A percentile compares a stretch with the other conserved stretches of the same genome.
These are phyloP conservation scores for Ploceus nigricollis DNA, from an alignment of 2,113 vertebrate species.

Conservation along the genomic window DNA sequence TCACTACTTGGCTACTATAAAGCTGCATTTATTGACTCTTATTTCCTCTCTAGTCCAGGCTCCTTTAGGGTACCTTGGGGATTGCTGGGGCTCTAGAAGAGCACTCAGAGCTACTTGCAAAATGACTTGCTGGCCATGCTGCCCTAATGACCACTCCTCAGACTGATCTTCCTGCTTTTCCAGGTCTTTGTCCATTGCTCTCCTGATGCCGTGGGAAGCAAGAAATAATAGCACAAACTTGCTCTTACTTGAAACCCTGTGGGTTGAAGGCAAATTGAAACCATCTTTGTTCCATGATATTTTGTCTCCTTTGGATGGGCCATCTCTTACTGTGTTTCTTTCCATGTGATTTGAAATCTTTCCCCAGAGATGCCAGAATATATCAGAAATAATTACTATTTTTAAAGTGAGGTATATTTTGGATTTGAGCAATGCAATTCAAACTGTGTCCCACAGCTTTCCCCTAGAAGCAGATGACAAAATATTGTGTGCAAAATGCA, in stretches of 20 bases:
- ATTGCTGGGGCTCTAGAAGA: background rate
- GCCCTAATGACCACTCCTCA: background rate
- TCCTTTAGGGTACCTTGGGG: background rate
- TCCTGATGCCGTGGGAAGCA: background rate
- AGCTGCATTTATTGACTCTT: background rate
- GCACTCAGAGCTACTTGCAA: background rate
- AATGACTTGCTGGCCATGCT: background rate
- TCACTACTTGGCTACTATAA: background rate
- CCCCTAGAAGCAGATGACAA: background rate
- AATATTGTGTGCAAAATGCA: background rate
- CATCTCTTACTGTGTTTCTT: background rate
- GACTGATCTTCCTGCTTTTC: background rate
- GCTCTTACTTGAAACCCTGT: background rate
- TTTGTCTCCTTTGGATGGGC: background rate
- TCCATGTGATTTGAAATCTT: background rate
- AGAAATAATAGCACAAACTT: background rate
- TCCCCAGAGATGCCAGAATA: background rate
- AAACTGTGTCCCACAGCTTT: background rate
- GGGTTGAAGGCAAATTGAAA: background rate
- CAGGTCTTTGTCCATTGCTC: background rate
- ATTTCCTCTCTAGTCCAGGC: background rate
- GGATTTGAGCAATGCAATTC: background rate
- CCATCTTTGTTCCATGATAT: background rate
- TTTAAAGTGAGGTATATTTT: background rate
- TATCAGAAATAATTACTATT: background rate